Evolutionary conservation across 2,888 invertebrate species (phyloP), one percentile per base, ranked within the genome.

Genomic region (Incurvaria masculella): DNA sequence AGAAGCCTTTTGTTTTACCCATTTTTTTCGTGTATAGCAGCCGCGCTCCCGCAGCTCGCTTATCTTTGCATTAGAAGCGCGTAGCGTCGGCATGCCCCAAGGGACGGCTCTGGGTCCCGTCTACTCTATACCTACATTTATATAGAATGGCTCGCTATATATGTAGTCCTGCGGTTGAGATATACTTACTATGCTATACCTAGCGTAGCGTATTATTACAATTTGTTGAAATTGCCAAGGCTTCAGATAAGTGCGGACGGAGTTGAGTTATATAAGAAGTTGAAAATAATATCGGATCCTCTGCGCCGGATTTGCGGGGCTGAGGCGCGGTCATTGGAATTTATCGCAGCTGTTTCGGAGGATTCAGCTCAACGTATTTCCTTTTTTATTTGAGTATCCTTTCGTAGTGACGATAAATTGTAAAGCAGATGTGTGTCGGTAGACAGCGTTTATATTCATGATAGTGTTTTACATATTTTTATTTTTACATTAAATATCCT

Each of bases 401-500:
- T 23, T 23, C 4, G 5, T 23, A 23, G 10, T 23, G 23, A n/a
- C n/a, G n/a, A n/a, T n/a, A n/a, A n/a, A n/a, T n/a, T n/a, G n/a
- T n/a, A n/a, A n/a, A n/a, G n/a, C n/a, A n/a, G n/a, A n/a, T n/a
- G n/a, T n/a, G n/a, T n/a, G n/a, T n/a, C n/a, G n/a, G n/a, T n/a
- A n/a, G n/a, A n/a, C n/a, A n/a, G n/a, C n/a, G n/a, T n/a, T n/a
- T n/a, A n/a, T n/a, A n/a, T n/a, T 18, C 11, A 33, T 21, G 47
- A 45, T n/a, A 26, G 27, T 23, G 45, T 42, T 48, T 21, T 26
- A 38, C 23, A 21, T 43, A 43, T 45, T 47, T 46, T 44, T 26
- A 44, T 44, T 48, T 48, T 44, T 21, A 4, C 27, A 21, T 46
- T 48, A 48, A 51, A 48, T n/a, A n/a, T n/a, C n/a, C n/a, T n/a